Evolutionary conservation across 2,797 vertebrate species (phyloP).

Genomic region (Parotocinclus haroldoi): DNA sequence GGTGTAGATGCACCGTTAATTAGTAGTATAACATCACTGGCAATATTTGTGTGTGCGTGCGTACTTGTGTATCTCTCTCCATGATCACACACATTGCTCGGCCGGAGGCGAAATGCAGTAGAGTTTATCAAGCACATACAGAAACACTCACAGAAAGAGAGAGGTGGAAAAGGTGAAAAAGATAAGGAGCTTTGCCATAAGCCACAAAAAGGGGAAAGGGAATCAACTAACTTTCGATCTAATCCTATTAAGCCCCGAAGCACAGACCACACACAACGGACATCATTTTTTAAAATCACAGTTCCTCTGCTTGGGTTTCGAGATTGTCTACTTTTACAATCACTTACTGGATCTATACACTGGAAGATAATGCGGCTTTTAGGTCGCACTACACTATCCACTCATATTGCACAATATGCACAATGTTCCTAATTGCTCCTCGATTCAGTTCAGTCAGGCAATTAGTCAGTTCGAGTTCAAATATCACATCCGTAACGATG

Average conservation of each 20-base stretch:
- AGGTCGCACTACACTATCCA: too few relatives aligned
- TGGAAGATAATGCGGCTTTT: too few relatives aligned
- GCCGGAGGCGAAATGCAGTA: conserved; percentile 6
- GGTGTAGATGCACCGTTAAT: too few relatives aligned
- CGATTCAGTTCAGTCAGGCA: too few relatives aligned
- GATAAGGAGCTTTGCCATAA: neutral
- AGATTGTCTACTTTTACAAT: conserved; percentile 9
- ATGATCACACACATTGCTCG: conserved; percentile 3
- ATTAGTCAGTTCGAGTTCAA: too few relatives aligned
- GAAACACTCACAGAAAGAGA: conserved; percentile 2
- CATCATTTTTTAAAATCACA: too few relatives aligned
- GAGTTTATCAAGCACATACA: conserved; percentile 21
- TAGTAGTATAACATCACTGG: too few relatives aligned
- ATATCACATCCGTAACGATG: too few relatives aligned
- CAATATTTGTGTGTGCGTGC: neutral
- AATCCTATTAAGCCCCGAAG: conserved; percentile 14
- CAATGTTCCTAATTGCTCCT: too few relatives aligned
- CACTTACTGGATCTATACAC: neutral
- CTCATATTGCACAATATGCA: too few relatives aligned
- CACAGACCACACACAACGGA: neutral
- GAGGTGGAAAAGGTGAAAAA: neutral
- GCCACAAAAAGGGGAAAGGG: neutral
- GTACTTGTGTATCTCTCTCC: neutral
- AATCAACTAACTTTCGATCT: conserved; percentile 16
- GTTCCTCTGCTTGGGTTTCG: too few relatives aligned